These are phyloP conservation scores for Branchellion lobata DNA, from an alignment of 2,888 invertebrate genomes.

Conservation along the genomic window DNA sequence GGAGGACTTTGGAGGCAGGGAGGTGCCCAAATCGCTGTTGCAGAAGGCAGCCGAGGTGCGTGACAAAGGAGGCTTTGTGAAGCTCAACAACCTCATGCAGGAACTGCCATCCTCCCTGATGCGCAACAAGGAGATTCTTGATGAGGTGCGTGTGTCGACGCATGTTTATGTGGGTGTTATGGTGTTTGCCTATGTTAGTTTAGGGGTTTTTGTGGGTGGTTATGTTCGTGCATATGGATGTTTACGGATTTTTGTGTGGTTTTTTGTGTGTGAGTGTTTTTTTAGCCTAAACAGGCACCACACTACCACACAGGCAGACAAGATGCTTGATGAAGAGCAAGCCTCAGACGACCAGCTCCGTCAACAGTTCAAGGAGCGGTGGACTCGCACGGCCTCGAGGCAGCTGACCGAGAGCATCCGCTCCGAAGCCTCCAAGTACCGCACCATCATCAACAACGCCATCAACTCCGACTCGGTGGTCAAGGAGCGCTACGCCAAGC, in stretches of 20 bases:
- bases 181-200: too few relatives aligned
- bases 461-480: conserved; percentile 78
- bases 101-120: conserved; percentile 87
- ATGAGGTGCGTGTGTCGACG: conserved; percentile 72
- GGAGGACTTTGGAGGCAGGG: conserved; percentile 72
- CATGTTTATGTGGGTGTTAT: too few relatives aligned
- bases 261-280: too few relatives aligned
- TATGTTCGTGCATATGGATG: too few relatives aligned
- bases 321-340: conserved; percentile 82
- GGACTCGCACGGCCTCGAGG: conserved; percentile 84
- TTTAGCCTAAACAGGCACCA: too few relatives aligned
- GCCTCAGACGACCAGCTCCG: conserved; percentile 84
- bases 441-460: conserved; percentile 83
- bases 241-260: too few relatives aligned
- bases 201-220: too few relatives aligned
- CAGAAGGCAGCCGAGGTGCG: conserved; percentile 80
- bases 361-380: conserved; percentile 85
- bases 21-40: conserved; percentile 82
- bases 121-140: conserved; percentile 88
- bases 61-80: conserved; percentile 75
- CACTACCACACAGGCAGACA: conserved; percentile 59
- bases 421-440: conserved; percentile 86
- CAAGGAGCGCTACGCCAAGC: conserved; percentile 77
- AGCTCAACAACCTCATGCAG: conserved; percentile 73
- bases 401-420: conserved; percentile 80